A percentile compares a stretch with the other conserved stretches of the same genome.
Evolutionary conservation across 2,888 invertebrate species (phyloP).

Genomic region (Cybosia mesomella): DNA sequence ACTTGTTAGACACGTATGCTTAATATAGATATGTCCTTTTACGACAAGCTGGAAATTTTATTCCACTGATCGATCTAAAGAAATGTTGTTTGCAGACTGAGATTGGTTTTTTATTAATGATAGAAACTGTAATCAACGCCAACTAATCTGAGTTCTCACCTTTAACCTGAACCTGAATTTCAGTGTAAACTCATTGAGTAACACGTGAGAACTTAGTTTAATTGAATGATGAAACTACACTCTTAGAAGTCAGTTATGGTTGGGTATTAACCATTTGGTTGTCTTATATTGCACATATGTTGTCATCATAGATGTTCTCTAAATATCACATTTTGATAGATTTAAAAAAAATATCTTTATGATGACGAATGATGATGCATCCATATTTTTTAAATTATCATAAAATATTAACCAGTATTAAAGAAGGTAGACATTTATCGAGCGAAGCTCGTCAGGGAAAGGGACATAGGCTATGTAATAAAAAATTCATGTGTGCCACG

Average conservation of each 20-base stretch:
- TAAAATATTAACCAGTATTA: neutral
- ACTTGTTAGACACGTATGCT: slow-evolving; percentile 9
- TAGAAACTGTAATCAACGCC: too few relatives aligned
- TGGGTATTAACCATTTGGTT: neutral
- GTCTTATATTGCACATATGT: neutral
- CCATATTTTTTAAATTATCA: neutral
- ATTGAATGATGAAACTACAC: neutral
- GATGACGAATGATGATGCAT: neutral
- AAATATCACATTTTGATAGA: neutral
- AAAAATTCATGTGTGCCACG: too few relatives aligned
- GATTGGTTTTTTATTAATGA: neutral
- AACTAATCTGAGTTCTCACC: too few relatives aligned
- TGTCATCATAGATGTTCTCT: neutral
- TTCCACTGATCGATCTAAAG: neutral
- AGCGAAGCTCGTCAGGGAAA: too few relatives aligned
- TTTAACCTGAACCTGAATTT: too few relatives aligned
- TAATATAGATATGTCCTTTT: slow-evolving; percentile 17
- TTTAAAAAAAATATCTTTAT: too few relatives aligned
- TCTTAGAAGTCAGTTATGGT: too few relatives aligned
- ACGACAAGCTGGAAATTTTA: neutral
- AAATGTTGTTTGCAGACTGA: neutral
- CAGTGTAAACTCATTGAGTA: too few relatives aligned
- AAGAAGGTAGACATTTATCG: neutral
- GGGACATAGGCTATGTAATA: too few relatives aligned
- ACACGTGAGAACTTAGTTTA: neutral